These are phyloP conservation scores for Danionella dracula DNA, from an alignment of 2,797 vertebrate species.

Conservation along the genomic window DNA sequence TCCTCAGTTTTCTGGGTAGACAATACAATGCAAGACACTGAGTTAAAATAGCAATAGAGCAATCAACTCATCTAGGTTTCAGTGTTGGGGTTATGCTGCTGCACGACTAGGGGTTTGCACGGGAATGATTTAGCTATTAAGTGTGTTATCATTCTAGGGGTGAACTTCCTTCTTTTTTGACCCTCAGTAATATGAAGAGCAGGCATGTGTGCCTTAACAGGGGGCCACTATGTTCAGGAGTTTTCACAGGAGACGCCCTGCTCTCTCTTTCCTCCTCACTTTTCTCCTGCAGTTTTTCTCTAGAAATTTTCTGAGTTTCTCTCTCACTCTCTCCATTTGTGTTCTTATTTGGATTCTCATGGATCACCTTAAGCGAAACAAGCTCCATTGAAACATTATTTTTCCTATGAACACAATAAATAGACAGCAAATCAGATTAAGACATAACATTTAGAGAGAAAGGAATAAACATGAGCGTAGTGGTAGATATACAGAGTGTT, in stretches of 20 bases:
- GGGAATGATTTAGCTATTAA: not conserved
- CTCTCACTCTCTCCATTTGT: too few relatives aligned
- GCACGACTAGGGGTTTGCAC: not conserved
- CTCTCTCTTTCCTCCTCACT: constrained; percentile 35
- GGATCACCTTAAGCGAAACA: too few relatives aligned
- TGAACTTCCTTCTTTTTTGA: not conserved
- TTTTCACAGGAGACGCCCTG: constrained; percentile 64
- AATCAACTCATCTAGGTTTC: constrained; percentile 11
- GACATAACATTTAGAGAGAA: too few relatives aligned
- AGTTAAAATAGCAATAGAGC: constrained; percentile 26
- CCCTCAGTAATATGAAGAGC: constrained; percentile 56
- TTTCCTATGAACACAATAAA: too few relatives aligned
- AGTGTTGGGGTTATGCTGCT: not conserved
- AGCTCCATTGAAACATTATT: too few relatives aligned
- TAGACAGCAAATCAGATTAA: too few relatives aligned
- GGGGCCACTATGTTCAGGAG: constrained; percentile 60
- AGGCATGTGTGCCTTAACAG: constrained; percentile 67
- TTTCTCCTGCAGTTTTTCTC: constrained; percentile 47
- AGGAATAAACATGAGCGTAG: too few relatives aligned
- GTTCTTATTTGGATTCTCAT: too few relatives aligned
- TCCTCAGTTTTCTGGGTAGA: constrained; percentile 37
- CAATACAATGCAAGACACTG: constrained; percentile 30
- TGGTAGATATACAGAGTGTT: too few relatives aligned
- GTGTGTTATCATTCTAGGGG: constrained; percentile 18
- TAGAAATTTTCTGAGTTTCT: constrained; percentile 43